A percentile compares a stretch with the other conserved stretches of the same genome.
Conservation (phyloP, 2,797 vertebrate species). For the Phoeniculus purpureus region DNA sequence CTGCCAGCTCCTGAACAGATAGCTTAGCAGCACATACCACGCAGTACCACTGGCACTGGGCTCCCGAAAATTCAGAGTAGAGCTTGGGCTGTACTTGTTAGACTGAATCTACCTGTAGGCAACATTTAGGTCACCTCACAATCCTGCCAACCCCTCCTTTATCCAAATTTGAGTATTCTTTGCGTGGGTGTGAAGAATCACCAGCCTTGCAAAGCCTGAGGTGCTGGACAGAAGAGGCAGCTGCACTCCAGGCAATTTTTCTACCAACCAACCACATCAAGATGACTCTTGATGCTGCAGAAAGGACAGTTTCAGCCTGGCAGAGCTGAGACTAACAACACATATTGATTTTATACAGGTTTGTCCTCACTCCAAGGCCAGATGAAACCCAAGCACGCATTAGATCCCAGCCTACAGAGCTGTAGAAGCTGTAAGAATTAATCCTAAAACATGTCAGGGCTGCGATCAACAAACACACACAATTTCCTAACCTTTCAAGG, state of each 20-base stretch:
- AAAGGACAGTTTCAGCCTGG: neutral
- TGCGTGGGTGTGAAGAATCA: neutral
- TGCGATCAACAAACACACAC: neutral
- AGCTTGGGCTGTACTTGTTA: neutral
- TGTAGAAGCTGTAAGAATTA: neutral
- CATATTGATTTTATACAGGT: neutral
- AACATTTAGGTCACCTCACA: neutral
- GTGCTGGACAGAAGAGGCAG: neutral
- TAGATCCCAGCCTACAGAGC: neutral
- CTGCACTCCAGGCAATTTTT: neutral
- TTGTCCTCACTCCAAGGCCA: neutral
- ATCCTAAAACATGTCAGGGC: rapidly evolving
- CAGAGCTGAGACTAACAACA: neutral
- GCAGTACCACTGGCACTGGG: neutral
- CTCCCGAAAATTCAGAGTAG: neutral
- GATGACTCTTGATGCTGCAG: neutral
- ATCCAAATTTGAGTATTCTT: neutral
- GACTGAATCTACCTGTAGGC: neutral
- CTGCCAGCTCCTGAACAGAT: neutral
- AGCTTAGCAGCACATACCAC: neutral
- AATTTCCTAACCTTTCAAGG: neutral
- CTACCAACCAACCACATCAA: neutral
- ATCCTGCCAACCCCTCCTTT: neutral
- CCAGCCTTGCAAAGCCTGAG: neutral
- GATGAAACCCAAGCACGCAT: neutral